A percentile compares a stretch with the other conserved stretches of the same genome.
phyloP scores from a whole-genome alignment of 2,113 vertebrate genomes.

The Oceanodroma tethys region DNA sequence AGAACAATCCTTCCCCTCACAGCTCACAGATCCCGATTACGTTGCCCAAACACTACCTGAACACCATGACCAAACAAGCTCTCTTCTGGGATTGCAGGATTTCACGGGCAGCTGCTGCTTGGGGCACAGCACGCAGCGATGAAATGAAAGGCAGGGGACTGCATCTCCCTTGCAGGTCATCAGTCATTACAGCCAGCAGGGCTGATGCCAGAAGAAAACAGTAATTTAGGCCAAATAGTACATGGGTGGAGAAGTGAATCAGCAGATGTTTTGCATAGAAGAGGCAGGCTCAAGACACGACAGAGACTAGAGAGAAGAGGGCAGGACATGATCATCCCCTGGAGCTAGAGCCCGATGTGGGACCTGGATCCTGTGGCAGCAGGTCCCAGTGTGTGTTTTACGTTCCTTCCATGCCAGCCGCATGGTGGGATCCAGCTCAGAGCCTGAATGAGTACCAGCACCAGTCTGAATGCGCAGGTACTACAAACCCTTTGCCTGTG shows the following conservation, averaged over 20 bases:
- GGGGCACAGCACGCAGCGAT: background rate
- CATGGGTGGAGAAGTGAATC: background rate
- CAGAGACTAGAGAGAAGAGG: background rate
- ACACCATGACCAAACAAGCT: background rate
- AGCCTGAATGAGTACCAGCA: background rate
- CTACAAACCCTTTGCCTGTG: background rate
- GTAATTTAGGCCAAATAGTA: background rate
- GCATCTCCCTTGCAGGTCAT: background rate
- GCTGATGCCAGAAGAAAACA: background rate
- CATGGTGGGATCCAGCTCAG: background rate
- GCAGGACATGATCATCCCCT: background rate
- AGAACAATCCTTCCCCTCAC: background rate
- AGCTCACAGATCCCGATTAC: background rate
- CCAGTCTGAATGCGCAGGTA: background rate
- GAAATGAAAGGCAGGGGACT: background rate
- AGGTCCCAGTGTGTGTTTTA: background rate
- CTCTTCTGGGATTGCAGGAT: background rate
- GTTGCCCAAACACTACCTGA: background rate
- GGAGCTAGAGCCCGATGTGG: rapidly evolving
- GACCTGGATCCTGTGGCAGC: background rate
- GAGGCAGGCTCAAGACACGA: background rate
- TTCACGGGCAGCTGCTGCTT: background rate
- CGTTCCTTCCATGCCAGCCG: background rate
- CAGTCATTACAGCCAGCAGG: background rate
- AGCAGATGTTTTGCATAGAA: background rate